Evolutionary conservation across 2,113 vertebrate genomes (phyloP), one percentile per base, ranked within the genome.

Genomic region (Poeciliopsis retropinna): DNA sequence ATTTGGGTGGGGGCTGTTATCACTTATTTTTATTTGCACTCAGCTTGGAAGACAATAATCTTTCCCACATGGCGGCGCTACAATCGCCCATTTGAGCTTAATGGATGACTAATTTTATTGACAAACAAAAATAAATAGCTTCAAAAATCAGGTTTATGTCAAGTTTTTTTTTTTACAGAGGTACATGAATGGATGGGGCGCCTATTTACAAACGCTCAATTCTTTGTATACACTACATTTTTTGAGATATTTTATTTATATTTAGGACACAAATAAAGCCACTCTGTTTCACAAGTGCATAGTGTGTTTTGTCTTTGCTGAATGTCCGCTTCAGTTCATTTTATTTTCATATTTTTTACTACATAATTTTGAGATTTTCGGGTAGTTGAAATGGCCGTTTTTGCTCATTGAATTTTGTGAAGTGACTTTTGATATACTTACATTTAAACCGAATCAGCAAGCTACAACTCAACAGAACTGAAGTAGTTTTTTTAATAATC

Each of bases 11-110:
- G 1, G 63, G 25, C 4, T 30, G 4, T 7, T 15, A 30, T 62
- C 1, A 37, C 39, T 73, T 70, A n/a, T 57, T 73, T 73, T 37
- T 14, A 65, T 39, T 29, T 54, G 9, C 11, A 22, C 37, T 27
- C 9, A 29, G 27, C 11, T 60, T 65, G 39, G 27, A 67, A 12
- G 44, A 1, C 13, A 22, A 17, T 30, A 62, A 28, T 17, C 29
- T 27, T 34, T 51, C 63, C 91, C 92, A 89, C 92, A 60, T 5
- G 81, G 86, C 65, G 92, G 90, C 91, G 88, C 92, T 87, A 39
- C 17, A 81, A 22, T 68, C 64, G n/a, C 73, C 75, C 72, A 73
- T 62, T 60, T 67, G 67, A 76, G 32, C 7, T 57, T n/a, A 25
- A 7, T 57, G 51, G 51, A n/a, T 10, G 51, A n/a, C 25, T 15